Conservation (phyloP, 2,113 vertebrate species). For the Vireo altiloquus region DNA sequence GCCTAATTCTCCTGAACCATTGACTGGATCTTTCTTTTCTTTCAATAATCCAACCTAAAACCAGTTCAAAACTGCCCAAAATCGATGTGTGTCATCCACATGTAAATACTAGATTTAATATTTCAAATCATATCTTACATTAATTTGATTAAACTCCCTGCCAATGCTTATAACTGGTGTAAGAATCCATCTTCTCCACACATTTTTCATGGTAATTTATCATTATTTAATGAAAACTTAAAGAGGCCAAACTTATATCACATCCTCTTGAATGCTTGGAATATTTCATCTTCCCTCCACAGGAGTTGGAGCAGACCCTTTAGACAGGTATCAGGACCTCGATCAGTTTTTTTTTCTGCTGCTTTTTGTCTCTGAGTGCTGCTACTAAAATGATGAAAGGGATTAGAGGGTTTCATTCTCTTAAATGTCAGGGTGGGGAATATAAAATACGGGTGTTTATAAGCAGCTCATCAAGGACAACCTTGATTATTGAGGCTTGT, state of each 20-base stretch:
- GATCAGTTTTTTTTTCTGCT: not conserved
- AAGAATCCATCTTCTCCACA: not conserved
- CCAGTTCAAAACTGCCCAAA: not conserved
- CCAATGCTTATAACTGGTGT: not conserved
- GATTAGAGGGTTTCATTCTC: not conserved
- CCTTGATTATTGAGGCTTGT: not conserved
- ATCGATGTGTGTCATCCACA: fast-evolving
- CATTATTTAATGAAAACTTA: conserved; percentile 10
- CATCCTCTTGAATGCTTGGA: not conserved
- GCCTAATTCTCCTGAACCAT: not conserved
- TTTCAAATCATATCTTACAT: not conserved
- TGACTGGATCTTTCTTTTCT: not conserved
- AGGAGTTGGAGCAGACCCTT: not conserved
- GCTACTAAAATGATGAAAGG: not conserved
- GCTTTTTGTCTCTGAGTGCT: not conserved
- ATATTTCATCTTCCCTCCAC: not conserved
- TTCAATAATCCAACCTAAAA: not conserved
- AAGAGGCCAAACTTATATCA: not conserved
- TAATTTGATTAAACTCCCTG: not conserved
- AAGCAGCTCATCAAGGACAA: not conserved
- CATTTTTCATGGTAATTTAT: not conserved
- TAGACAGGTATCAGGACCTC: not conserved
- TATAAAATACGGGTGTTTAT: not conserved
- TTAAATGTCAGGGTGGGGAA: not conserved
- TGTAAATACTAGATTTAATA: not conserved